Evolutionary conservation across 2,888 invertebrate genomes (phyloP), one percentile per base, ranked within the genome.

Genomic region (Leptogaster cylindrica): DNA sequence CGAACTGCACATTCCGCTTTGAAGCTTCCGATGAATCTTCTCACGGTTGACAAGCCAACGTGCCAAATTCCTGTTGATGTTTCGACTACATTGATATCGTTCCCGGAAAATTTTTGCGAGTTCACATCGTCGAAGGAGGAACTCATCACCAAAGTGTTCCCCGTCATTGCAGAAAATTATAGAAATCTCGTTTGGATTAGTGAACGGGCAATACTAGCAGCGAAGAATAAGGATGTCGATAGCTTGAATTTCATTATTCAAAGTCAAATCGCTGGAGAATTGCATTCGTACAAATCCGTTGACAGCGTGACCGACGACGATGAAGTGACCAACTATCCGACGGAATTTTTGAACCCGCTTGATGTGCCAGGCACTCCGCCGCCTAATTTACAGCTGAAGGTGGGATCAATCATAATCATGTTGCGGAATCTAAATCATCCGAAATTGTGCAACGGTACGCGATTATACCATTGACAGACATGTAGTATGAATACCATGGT

Each of bases 171-270:
- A 46, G n/a, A n/a, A n/a, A 74, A 75, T 66, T 70, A 72, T 67
- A 70, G 66, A 69, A 72, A 76, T 70, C 67, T 67, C 44, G 27
- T 41, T 6, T 70, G 52, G 63, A 23, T 68, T 10, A 51, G 61
- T 51, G 41, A 67, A 39, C 51, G 68, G 5, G 51, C 67, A 28
- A 67, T 69, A 55, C 67, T 67, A 23, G 55, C 67, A n/a, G 65
- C 50, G 10, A 67, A 65, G 46, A 70, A 76, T 71, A 70, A 72
- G 7, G 75, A 75, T 68, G 76, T 75, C 41, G 48, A 75, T 66
- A 46, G 68, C 12, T 52, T 73, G 6, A 73, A 73, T 61, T 36
- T 70, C 3, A 63, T 70, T 52, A 72, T 72, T 68, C 70, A 73
- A 71, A 16, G 65, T 68, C 61, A 58, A 61, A 68, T 74, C 48